Conservation (phyloP, 2,113 vertebrate genomes). For the Apistogramma diplotaenia region DNA sequence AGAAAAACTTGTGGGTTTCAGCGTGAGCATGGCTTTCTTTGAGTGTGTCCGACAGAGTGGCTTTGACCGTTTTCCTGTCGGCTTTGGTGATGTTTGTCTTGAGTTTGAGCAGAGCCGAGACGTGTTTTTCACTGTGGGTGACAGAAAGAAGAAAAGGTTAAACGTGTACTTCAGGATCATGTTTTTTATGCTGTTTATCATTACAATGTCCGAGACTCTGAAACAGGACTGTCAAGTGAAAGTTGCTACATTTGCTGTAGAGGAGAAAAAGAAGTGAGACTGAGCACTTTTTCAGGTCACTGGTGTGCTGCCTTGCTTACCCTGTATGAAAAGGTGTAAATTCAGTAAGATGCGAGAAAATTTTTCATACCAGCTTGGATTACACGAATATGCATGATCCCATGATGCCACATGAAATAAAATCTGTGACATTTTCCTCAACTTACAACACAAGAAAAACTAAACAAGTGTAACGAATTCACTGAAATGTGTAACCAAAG, state of each 20-base stretch:
- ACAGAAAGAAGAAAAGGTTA: neutral
- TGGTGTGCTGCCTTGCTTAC: too few species aligned
- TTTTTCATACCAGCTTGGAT: neutral
- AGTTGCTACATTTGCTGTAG: too few species aligned
- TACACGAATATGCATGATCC: neutral
- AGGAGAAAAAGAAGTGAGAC: too few species aligned
- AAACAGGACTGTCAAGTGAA: too few species aligned
- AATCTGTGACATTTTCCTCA: neutral
- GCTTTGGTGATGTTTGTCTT: slow-evolving; percentile 79
- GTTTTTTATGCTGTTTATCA: too few species aligned
- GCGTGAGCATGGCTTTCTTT: fast-evolving
- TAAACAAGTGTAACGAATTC: too few species aligned
- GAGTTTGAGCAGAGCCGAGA: slow-evolving; percentile 84
- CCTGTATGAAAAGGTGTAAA: too few species aligned
- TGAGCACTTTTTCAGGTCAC: too few species aligned
- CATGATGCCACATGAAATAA: neutral
- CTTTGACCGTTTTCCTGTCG: slow-evolving; percentile 75
- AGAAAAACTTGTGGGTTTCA: slow-evolving; percentile 10
- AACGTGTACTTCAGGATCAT: too few species aligned
- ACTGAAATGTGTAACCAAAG: too few species aligned
- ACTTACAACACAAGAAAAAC: too few species aligned
- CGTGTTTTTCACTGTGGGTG: slow-evolving; percentile 81
- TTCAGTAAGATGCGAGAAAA: neutral
- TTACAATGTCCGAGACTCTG: too few species aligned
- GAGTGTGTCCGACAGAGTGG: slow-evolving; percentile 65